Evolutionary conservation across 2,113 vertebrate species (phyloP), one percentile per base, ranked within the genome.

Genomic region (Eulacestoma nigropectus): DNA sequence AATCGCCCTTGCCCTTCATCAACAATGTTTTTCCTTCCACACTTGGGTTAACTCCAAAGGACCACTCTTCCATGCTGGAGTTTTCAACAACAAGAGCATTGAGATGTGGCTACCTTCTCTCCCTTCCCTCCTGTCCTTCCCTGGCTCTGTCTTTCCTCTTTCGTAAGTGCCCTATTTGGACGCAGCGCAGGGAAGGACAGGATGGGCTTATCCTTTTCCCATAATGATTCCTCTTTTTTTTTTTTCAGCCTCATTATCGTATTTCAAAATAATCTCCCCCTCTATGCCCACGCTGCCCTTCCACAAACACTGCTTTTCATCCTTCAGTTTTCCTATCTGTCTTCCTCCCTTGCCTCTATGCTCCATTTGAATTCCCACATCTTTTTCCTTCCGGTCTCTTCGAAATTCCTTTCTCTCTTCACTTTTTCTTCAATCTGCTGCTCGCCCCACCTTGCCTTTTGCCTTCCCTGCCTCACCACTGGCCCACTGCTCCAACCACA

Each of bases 191-290:
- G 22, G 25, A 90, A 85, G 39, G 57, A 18, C 74, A 89, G 65
- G 59, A 65, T 69, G 42, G 50, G 29, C 41, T 88, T 79, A 85
- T 25, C 49, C 46, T 73, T 91, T 77, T 86, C 46, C 33, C 47
- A 39, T 69, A 75, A 89, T 18, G 20, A 81, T 64, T 85, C n/a
- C 55, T 67, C n/a, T 29, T 33, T 85, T 91, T 44, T 37, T 21
- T 91, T 85, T 62, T 32, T 6, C 72, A 81, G 55, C 27, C 44
- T 69, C 22, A n/a, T 93, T 89, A 85, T 89, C 0, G 1, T 55
- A 80, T 86, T 94, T 93, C 75, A 80, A 63, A 93, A 77, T 69
- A 79, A 74, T 87, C 62, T 89, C 75, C 35, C n/a, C 42, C n/a
- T 86, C 42, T 49, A 5, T 23, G 55, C 8, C 16, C 20, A 2